Evolutionary conservation across 2,113 vertebrate species (phyloP).

Genomic region (Excalfactoria chinensis): DNA sequence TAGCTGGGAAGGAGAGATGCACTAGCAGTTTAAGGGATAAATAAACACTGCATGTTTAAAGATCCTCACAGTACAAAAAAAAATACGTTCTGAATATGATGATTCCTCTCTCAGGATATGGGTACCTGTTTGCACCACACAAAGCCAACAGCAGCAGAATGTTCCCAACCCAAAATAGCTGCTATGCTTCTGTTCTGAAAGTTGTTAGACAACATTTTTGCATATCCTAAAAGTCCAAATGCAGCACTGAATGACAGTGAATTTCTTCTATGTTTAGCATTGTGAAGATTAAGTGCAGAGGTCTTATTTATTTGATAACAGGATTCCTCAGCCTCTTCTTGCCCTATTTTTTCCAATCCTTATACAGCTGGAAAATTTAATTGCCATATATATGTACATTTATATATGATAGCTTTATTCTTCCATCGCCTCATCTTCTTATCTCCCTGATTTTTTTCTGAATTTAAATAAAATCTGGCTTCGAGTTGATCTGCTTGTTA

Average conservation of each 20-base stretch:
- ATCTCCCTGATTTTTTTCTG: neutral
- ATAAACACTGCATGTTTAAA: slow-evolving; percentile 37
- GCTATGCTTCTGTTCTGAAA: neutral
- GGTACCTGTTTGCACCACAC: neutral
- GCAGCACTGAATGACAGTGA: neutral
- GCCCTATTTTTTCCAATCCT: neutral
- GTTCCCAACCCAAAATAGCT: neutral
- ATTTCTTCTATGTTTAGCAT: neutral
- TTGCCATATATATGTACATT: neutral
- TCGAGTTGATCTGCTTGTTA: neutral
- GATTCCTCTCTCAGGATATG: neutral
- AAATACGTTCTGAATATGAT: neutral
- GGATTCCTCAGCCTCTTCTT: neutral
- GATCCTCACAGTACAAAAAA: slow-evolving; percentile 5
- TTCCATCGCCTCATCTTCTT: neutral
- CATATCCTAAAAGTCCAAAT: slow-evolving; percentile 15
- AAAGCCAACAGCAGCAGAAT: neutral
- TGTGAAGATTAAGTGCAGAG: neutral
- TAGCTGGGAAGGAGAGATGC: neutral
- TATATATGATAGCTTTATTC: neutral
- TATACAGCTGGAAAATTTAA: neutral
- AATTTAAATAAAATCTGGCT: neutral
- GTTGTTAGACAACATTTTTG: slow-evolving; percentile 22
- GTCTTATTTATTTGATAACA: neutral
- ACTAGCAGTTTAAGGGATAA: neutral